phyloP scores from a whole-genome alignment of 2,888 invertebrate species.

The Timandra comae region DNA sequence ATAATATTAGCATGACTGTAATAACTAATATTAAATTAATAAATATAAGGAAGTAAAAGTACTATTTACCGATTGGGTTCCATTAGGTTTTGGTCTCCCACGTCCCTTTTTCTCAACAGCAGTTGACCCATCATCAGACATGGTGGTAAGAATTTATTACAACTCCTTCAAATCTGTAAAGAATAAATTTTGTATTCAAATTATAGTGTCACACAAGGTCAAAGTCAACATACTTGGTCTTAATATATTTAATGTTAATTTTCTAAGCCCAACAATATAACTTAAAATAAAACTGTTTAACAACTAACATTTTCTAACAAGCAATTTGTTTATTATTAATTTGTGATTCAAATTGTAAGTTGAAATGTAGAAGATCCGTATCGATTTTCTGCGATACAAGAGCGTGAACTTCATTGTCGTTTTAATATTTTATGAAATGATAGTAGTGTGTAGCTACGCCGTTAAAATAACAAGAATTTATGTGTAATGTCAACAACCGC shows the following conservation, averaged over 20 bases:
- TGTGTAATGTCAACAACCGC: slow-evolving; percentile 42
- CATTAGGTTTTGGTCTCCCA: slow-evolving; percentile 71
- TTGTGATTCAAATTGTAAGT: too few species aligned
- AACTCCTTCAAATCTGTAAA: too few species aligned
- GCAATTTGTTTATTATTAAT: too few species aligned
- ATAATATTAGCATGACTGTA: not conserved
- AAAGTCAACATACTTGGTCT: too few species aligned
- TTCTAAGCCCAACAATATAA: too few species aligned
- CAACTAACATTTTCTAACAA: too few species aligned
- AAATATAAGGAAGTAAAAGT: slow-evolving; percentile 22
- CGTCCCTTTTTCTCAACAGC: slow-evolving; percentile 73
- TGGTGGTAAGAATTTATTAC: slow-evolving; percentile 32
- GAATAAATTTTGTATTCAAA: too few species aligned
- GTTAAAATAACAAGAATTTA: slow-evolving; percentile 28
- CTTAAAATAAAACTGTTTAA: too few species aligned
- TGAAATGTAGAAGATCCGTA: too few species aligned
- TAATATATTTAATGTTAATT: too few species aligned
- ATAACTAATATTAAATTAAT: not conserved
- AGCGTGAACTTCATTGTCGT: not conserved
- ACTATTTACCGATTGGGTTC: slow-evolving; percentile 55
- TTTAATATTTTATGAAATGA: slow-evolving; percentile 1
- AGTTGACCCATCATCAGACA: slow-evolving; percentile 75
- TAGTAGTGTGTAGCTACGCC: not conserved
- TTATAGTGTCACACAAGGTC: too few species aligned
- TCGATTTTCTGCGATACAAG: slow-evolving; percentile 2